Conservation (phyloP, 2,888 invertebrate genomes). For the Drosophila tanythrix region DNA sequence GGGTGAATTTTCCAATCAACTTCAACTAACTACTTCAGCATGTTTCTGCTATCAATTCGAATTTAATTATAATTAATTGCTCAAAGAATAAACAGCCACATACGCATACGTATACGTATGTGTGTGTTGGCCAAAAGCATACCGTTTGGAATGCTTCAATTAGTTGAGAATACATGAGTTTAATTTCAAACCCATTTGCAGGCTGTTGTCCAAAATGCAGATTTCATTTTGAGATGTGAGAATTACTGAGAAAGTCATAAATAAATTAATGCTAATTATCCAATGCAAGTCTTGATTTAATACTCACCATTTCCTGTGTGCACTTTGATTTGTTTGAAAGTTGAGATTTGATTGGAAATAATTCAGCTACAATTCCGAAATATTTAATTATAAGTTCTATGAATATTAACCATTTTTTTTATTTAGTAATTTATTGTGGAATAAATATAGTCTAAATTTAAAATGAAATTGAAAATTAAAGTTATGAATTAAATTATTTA, state of each 20-base stretch:
- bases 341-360: neutral
- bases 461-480: too few relatives aligned
- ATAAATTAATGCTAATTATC: neutral
- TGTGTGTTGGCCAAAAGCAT: constrained; percentile 1
- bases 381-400: neutral
- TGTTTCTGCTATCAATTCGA: neutral
- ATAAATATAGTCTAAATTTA: too few relatives aligned
- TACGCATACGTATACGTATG: too few relatives aligned
- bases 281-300: neutral
- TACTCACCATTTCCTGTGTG: neutral
- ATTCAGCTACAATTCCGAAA: neutral
- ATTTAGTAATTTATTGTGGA: neutral
- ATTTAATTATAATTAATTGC: constrained; percentile 16
- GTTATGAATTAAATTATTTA: too few relatives aligned
- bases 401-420: neutral
- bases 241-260: neutral
- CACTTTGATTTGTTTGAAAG: neutral
- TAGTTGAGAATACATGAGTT: neutral
- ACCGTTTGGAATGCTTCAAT: neutral
- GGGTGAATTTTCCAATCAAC: neutral
- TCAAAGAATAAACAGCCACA: neutral
- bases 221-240: neutral
- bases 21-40: neutral
- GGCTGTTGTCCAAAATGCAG: neutral
- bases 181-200: neutral